These are phyloP conservation scores for Sitta europaea DNA, from an alignment of 2,113 vertebrate genomes.

Conservation along the genomic window DNA sequence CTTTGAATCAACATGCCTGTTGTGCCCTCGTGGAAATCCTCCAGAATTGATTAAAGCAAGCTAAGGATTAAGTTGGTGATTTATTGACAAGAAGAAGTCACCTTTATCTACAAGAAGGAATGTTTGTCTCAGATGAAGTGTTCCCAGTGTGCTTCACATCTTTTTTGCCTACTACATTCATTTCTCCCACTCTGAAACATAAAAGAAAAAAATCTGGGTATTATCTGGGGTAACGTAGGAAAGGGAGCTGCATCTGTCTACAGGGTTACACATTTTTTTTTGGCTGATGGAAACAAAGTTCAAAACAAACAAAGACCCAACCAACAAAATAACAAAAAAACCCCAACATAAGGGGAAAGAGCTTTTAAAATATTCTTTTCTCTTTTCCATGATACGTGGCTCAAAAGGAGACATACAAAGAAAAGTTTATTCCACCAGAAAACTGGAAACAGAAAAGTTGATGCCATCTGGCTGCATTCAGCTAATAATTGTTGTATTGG, in stretches of 20 bases:
- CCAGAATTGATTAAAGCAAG: conserved; percentile 37
- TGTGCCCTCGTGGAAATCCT: conserved; percentile 35
- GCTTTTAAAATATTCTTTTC: background rate
- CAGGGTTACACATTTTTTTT: background rate
- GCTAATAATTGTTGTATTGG: background rate
- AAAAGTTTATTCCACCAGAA: background rate
- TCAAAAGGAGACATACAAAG: background rate
- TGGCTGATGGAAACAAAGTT: background rate
- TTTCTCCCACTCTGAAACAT: background rate
- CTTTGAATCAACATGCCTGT: background rate
- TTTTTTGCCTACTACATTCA: background rate
- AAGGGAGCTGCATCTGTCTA: background rate
- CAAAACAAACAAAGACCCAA: background rate
- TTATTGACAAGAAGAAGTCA: conserved; percentile 55
- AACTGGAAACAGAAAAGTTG: background rate
- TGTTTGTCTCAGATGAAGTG: conserved; percentile 1
- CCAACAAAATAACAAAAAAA: background rate
- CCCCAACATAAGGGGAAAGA: accelerated
- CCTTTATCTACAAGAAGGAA: background rate
- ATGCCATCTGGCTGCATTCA: background rate
- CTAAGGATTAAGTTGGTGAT: conserved; percentile 61
- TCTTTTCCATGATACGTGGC: background rate
- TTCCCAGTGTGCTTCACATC: background rate
- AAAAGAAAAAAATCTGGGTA: background rate
- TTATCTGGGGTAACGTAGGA: background rate